phyloP scores from a whole-genome alignment of 2,888 invertebrate species.

The Plutella xylostella region DNA sequence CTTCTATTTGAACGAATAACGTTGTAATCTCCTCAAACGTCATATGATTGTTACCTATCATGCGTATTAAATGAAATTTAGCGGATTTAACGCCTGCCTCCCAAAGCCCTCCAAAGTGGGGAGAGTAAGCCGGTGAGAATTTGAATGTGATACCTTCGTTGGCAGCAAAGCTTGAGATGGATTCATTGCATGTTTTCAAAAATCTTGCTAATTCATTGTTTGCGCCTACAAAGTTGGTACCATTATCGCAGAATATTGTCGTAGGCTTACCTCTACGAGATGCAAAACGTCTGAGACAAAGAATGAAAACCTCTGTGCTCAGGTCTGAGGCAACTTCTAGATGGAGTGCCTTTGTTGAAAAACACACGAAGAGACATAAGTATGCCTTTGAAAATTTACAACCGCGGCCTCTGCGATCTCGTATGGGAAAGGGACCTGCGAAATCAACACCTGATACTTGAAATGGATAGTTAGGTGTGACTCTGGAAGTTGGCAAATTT shows the following conservation, averaged over 20 bases:
- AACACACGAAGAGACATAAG: slow-evolving; percentile 15
- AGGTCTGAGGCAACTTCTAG: slow-evolving; percentile 8
- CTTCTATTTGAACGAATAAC: no score
- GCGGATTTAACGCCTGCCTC: no score
- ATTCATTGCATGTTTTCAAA: no score
- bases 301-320: not conserved
- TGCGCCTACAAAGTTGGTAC: not conserved
- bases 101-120: no score
- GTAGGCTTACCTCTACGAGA: not conserved
- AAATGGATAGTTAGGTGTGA: slow-evolving; percentile 11
- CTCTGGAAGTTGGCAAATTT: slow-evolving; percentile 12
- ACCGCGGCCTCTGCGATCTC: slow-evolving; percentile 10
- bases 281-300: not conserved
- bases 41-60: no score
- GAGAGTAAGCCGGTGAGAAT: no score
- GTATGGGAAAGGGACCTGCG: slow-evolving; percentile 15
- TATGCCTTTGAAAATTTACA: slow-evolving; percentile 14
- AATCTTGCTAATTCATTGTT: no score
- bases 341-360: slow-evolving; percentile 15
- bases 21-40: no score
- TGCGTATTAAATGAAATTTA: no score
- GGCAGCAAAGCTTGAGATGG: no score
- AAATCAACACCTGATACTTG: slow-evolving; percentile 16
- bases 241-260: slow-evolving; percentile 2
- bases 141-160: no score